phyloP scores from a whole-genome alignment of 2,888 invertebrate genomes.

The Chironomus riparius region DNA sequence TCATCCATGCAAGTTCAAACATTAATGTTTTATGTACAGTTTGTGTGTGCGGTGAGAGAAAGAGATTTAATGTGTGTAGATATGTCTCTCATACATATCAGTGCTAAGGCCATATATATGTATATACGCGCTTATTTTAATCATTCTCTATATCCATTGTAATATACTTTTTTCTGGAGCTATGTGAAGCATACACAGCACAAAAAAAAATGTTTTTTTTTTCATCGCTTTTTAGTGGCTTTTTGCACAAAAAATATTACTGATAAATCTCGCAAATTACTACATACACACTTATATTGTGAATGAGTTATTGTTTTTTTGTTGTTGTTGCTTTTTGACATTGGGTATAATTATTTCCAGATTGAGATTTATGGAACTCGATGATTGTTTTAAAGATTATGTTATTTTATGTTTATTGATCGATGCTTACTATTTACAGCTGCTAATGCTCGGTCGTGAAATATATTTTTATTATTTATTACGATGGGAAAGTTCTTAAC shows the following conservation, averaged over 20 bases:
- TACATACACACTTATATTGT: neutral
- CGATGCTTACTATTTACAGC: too few species aligned
- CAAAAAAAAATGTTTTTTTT: neutral
- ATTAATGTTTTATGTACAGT: neutral
- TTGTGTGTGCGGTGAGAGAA: neutral
- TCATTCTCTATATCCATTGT: neutral
- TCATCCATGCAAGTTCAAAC: constrained; percentile 2
- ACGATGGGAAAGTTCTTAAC: too few species aligned
- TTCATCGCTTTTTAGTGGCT: neutral
- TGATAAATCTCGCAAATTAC: neutral
- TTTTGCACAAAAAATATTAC: neutral
- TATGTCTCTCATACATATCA: neutral
- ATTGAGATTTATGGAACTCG: neutral
- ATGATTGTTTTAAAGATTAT: too few species aligned
- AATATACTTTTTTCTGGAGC: neutral
- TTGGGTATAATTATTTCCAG: neutral
- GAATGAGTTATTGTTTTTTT: neutral
- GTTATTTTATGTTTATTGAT: too few species aligned
- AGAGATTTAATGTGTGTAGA: neutral
- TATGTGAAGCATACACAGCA: neutral
- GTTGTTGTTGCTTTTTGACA: constrained; percentile 6
- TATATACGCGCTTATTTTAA: neutral
- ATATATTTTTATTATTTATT: too few species aligned
- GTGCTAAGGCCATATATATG: neutral
- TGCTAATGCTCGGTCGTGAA: too few species aligned